A percentile compares a stretch with the other conserved stretches of the same genome.
These are phyloP conservation scores for Microcebus griseorufus DNA, from an alignment of 2,113 vertebrate species.

Conservation along the genomic window DNA sequence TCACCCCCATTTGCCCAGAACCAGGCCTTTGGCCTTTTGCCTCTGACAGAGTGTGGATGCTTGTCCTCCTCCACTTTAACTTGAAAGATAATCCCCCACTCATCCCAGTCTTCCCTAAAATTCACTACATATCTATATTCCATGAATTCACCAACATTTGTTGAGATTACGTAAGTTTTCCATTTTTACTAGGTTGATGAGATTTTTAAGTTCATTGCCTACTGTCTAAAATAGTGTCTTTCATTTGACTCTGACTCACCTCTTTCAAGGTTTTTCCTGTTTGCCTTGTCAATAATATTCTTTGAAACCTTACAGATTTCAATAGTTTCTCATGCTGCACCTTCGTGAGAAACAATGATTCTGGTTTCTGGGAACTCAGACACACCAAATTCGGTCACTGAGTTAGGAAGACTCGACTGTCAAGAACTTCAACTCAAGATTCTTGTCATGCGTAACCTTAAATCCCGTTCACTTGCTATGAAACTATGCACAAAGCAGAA, in stretches of 20 bases:
- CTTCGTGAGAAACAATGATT: neutral
- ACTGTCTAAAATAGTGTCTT: neutral
- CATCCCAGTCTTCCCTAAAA: neutral
- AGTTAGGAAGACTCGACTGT: neutral
- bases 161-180: neutral
- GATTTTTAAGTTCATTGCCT: neutral
- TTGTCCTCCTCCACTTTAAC: neutral
- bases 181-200: neutral
- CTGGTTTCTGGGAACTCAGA: neutral
- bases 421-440: neutral
- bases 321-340: neutral
- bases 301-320: neutral
- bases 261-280: neutral
- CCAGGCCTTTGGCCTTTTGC: neutral
- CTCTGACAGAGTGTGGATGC: neutral
- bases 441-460: neutral
- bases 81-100: neutral
- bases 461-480: neutral
- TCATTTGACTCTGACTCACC: neutral
- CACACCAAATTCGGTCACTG: neutral
- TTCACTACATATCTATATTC: neutral
- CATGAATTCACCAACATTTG: conserved; percentile 12
- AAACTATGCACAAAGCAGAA: neutral
- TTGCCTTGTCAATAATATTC: neutral
- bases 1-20: neutral